phyloP scores from a whole-genome alignment of 2,113 vertebrate genomes.

The Regulus satrapa region DNA sequence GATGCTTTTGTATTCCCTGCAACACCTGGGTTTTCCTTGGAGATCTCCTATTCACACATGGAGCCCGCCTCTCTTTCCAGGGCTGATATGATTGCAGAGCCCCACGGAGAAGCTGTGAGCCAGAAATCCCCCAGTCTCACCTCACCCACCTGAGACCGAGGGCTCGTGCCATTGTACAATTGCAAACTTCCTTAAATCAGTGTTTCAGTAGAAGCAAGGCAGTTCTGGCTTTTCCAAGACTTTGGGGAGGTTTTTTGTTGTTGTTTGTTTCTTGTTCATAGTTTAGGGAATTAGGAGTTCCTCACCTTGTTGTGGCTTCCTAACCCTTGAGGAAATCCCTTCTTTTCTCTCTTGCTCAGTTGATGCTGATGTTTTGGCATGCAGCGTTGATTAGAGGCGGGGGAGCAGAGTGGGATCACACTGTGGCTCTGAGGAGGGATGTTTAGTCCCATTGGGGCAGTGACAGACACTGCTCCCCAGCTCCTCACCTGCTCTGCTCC shows the following conservation, averaged over 20 bases:
- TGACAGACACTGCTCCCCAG: not conserved
- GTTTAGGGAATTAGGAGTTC: not conserved
- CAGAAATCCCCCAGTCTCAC: not conserved
- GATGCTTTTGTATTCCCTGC: not conserved
- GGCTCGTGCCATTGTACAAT: accelerated
- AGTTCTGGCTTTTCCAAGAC: not conserved
- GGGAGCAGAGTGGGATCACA: not conserved
- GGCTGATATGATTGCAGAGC: not conserved
- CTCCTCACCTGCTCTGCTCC: not conserved
- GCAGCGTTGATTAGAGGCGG: not conserved
- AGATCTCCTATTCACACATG: not conserved
- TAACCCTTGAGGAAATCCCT: not conserved
- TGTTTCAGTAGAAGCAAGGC: not conserved
- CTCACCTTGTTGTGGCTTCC: not conserved
- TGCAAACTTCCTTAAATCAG: not conserved
- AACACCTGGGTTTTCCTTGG: not conserved
- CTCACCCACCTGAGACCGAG: accelerated
- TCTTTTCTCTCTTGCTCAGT: not conserved
- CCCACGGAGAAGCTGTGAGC: not conserved
- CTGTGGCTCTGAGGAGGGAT: accelerated
- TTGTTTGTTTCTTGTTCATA: too few relatives aligned
- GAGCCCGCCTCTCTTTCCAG: not conserved
- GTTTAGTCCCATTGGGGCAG: not conserved
- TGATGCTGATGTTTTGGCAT: not conserved
- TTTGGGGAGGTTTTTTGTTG: not conserved